Evolutionary conservation across 2,888 invertebrate species (phyloP).

Genomic region (Spodoptera picta): DNA sequence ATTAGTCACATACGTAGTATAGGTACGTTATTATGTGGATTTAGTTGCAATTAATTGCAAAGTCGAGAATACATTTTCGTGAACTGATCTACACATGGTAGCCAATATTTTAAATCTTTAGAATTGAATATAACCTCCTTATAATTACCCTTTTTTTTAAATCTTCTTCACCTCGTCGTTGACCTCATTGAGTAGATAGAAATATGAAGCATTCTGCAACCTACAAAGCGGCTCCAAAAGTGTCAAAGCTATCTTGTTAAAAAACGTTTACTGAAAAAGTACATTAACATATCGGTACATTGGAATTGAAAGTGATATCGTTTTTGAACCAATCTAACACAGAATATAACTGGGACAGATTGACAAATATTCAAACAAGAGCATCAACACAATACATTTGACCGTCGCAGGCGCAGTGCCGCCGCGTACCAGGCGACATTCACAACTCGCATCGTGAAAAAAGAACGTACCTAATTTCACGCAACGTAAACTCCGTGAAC

Average conservation of each 20-base stretch:
- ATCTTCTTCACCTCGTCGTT: too few species aligned
- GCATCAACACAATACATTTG: slow-evolving; percentile 35
- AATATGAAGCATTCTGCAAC: too few species aligned
- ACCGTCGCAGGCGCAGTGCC: slow-evolving; percentile 20
- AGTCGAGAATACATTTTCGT: background rate
- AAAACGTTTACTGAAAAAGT: too few species aligned
- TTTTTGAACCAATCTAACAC: slow-evolving; percentile 31
- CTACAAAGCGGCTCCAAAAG: too few species aligned
- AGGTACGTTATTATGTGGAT: background rate
- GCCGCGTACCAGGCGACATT: slow-evolving; percentile 47
- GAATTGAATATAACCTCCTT: too few species aligned
- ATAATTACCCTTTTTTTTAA: too few species aligned
- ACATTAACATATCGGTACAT: slow-evolving; percentile 23
- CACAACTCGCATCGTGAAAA: slow-evolving; percentile 64
- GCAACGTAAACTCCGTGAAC: slow-evolving; percentile 83
- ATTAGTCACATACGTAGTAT: slow-evolving; percentile 1
- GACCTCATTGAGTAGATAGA: too few species aligned
- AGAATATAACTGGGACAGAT: slow-evolving; percentile 49
- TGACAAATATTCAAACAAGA: slow-evolving; percentile 43
- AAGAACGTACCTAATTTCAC: slow-evolving; percentile 83
- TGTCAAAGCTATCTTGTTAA: too few species aligned
- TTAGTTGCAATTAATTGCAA: too few species aligned
- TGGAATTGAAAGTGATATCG: slow-evolving; percentile 26
- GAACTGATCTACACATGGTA: too few species aligned
- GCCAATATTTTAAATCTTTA: too few species aligned